These are phyloP conservation scores for Forbesichthys papilliferus DNA, from an alignment of 2,113 vertebrate genomes.

Conservation along the genomic window DNA sequence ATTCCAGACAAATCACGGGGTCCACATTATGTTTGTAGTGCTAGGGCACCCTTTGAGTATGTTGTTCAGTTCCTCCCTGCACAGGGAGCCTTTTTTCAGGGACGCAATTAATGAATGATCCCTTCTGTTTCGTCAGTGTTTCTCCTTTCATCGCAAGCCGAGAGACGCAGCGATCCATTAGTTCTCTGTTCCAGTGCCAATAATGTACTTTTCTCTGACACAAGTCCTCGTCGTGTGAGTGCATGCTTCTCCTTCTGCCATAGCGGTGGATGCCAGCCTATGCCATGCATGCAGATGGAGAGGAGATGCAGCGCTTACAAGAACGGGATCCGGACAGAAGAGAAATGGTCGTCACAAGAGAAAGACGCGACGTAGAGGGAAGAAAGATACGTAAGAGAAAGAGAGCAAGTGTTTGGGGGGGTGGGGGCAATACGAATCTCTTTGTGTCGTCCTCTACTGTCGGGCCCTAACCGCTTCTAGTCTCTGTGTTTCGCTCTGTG, in stretches of 20 bases:
- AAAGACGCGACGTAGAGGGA: conserved; percentile 38
- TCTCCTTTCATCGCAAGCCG: conserved; percentile 73
- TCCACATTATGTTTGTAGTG: too few species aligned
- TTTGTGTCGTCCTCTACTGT: conserved; percentile 71
- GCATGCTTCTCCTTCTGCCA: conserved; percentile 70
- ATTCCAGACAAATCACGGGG: too few species aligned
- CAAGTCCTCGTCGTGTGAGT: conserved; percentile 73
- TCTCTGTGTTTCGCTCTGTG: conserved; percentile 76
- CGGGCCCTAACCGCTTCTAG: conserved; percentile 74
- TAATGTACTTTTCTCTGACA: conserved; percentile 84
- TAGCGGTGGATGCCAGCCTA: conserved; percentile 61
- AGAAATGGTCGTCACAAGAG: neutral
- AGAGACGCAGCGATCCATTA: conserved; percentile 80
- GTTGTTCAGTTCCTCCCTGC: conserved; percentile 63
- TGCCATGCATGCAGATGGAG: conserved; percentile 41
- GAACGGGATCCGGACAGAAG: neutral
- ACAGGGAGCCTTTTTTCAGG: conserved; percentile 64
- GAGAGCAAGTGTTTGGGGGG: conserved; percentile 29
- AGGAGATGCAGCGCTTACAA: conserved; percentile 8
- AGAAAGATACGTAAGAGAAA: conserved; percentile 31
- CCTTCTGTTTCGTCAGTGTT: conserved; percentile 1
- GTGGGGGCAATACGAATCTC: conserved; percentile 53
- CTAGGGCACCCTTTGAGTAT: conserved; percentile 21
- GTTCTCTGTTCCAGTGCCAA: conserved; percentile 73
- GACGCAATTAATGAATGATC: conserved; percentile 75